Conservation (phyloP, 2,888 invertebrate genomes). For the Plemyria rubiginata region DNA sequence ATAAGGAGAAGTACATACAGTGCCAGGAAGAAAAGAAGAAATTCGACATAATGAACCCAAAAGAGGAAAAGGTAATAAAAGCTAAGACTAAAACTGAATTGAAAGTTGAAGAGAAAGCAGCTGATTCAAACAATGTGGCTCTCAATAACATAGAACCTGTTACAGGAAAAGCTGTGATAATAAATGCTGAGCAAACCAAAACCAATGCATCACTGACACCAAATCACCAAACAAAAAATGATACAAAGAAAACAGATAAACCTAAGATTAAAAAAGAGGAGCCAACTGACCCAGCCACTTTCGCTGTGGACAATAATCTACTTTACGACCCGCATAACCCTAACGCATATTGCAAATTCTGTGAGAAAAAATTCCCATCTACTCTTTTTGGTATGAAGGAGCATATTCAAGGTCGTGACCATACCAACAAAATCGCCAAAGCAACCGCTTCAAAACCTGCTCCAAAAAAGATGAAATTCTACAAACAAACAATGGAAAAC, state of each 20-base stretch:
- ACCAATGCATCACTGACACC: not conserved
- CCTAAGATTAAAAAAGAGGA: conserved; percentile 1
- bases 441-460: not conserved
- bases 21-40: conserved; percentile 34
- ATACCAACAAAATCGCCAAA: conserved; percentile 41
- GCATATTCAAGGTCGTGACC: conserved; percentile 50
- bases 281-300: conserved; percentile 22
- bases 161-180: conserved; percentile 21
- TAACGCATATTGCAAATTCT: conserved; percentile 47
- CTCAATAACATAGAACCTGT: conserved; percentile 19
- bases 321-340: conserved; percentile 42
- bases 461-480: conserved; percentile 13
- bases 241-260: too few species aligned
- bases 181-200: conserved; percentile 1
- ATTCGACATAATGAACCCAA: conserved; percentile 15
- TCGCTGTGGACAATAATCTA: conserved; percentile 46
- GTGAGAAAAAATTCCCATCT: conserved; percentile 46
- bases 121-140: not conserved
- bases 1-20: conserved; percentile 41
- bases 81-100: not conserved
- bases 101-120: not conserved
- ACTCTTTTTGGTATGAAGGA: conserved; percentile 50
- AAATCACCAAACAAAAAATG: conserved; percentile 3
- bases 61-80: conserved; percentile 14
- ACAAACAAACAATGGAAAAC: not conserved